phyloP scores from a whole-genome alignment of 2,113 vertebrate genomes.

The Platichthys stellatus region DNA sequence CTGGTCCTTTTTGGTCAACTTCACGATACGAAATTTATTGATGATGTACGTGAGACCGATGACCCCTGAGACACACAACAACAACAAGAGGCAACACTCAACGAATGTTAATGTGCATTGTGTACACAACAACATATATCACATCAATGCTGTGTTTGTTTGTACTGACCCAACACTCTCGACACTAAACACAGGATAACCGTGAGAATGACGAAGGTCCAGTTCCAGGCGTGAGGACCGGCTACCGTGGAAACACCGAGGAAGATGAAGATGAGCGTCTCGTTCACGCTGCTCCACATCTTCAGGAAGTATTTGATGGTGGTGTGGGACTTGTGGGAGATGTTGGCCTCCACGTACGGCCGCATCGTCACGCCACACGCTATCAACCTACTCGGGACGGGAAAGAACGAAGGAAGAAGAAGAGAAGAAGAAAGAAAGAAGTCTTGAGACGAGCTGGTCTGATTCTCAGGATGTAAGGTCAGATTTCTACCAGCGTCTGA shows the following conservation, averaged over 20 bases:
- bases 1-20: constrained; percentile 95
- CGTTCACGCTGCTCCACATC: constrained; percentile 99
- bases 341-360: constrained; percentile 97
- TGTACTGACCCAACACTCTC: constrained; percentile 88
- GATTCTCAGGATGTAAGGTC: not conserved
- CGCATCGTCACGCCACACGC: constrained; percentile 92
- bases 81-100: not conserved
- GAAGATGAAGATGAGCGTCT: constrained; percentile 99
- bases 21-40: constrained; percentile 95
- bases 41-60: constrained; percentile 92
- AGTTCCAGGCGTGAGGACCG: constrained; percentile 93
- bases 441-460: not conserved
- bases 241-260: constrained; percentile 94
- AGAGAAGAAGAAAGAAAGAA: not conserved
- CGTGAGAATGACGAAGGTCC: constrained; percentile 91
- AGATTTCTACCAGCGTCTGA: constrained; percentile 36
- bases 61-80: constrained; percentile 83
- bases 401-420: too few relatives aligned
- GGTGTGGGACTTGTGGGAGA: constrained; percentile 98
- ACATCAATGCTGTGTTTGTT: too few relatives aligned
- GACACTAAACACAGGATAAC: constrained; percentile 92
- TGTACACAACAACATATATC: too few relatives aligned
- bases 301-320: constrained; percentile 98
- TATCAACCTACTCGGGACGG: constrained; percentile 85
- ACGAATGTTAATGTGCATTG: too few relatives aligned